Evolutionary conservation across 1,140 invertebrate genomes (phyloP), one percentile per base, ranked within the genome.

Genomic region (Pseudomyrmex flavicornis): DNA sequence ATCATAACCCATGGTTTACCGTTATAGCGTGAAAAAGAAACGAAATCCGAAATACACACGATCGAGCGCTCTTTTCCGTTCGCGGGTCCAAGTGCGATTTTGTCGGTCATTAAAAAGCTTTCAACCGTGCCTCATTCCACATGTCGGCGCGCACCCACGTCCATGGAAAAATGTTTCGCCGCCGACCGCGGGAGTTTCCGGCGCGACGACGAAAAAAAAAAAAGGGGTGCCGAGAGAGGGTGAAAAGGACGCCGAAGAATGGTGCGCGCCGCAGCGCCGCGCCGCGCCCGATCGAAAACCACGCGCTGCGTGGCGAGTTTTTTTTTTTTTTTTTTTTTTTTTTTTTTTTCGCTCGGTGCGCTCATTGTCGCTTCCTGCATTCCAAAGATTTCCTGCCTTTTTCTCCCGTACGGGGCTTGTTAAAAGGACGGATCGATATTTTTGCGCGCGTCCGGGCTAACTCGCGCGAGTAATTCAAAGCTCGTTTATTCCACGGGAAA

Each of bases 71-170:
- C 44, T n/a, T 50, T 46, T 59, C 46, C 52, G 20, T 50, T 17
- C 26, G 10, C 48, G 26, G 20, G 20, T 66, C 79, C 72, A 56
- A 79, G 68, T 74, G 80, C 74, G 75, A 84, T 44, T 92, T 91
- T 91, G 85, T 68, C 87, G 73, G 85, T 89, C 88, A 88, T 91
- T 92, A 92, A 92, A 93, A 91, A 92, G 88, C 91, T 92, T 92
- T 92, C 91, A 89, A 90, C 73, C 76, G 75, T 84, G 85, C 75
- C 88, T 89, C 86, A 85, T 90, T 91, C 87, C 90, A 88, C 89
- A 87, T 82, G 90, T 90, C 90, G 89, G 79, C 74, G 74, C 86
- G 79, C 82, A 75, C 63, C 77, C 85, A 80, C 76, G 85, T 87
- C 75, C 84, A 87, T 88, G 89, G 89, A 91, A 92, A 92, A 92